These are phyloP conservation scores for Odontamblyopus rebecca DNA, from an alignment of 2,797 vertebrate species.

Conservation along the genomic window DNA sequence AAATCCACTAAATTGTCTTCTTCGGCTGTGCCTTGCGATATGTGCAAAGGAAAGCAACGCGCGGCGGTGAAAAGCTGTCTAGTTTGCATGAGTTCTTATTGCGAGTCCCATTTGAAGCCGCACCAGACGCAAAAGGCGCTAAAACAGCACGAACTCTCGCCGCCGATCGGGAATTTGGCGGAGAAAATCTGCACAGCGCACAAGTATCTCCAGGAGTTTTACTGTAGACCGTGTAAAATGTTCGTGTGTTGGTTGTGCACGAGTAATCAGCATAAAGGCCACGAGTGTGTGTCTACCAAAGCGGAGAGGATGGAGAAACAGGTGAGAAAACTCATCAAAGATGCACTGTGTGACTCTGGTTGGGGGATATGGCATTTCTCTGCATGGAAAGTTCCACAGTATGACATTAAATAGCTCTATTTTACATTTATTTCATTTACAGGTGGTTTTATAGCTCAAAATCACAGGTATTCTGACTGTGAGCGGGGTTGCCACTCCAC, in stretches of 20 bases:
- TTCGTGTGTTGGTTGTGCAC: slow-evolving; percentile 83
- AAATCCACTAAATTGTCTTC: slow-evolving; percentile 45
- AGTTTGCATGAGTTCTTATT: slow-evolving; percentile 80
- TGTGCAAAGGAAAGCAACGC: slow-evolving; percentile 66
- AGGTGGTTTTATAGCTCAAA: too few species aligned
- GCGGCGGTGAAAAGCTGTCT: slow-evolving; percentile 77
- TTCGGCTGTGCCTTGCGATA: slow-evolving; percentile 65
- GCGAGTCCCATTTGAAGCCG: slow-evolving; percentile 75
- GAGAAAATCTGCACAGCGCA: slow-evolving; percentile 82
- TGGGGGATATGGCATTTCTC: too few species aligned
- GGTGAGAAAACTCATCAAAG: slow-evolving; percentile 50
- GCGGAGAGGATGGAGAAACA: slow-evolving; percentile 72
- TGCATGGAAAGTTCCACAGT: too few species aligned
- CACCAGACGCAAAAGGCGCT: slow-evolving; percentile 71
- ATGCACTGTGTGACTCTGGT: too few species aligned
- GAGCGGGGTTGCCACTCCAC: too few species aligned
- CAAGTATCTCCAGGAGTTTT: slow-evolving; percentile 84
- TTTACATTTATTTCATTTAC: too few species aligned
- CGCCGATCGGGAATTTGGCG: slow-evolving; percentile 66
- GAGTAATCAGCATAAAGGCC: slow-evolving; percentile 77
- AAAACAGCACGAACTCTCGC: slow-evolving; percentile 77
- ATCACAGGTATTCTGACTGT: too few species aligned
- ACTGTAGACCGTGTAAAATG: slow-evolving; percentile 73
- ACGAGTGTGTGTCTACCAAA: slow-evolving; percentile 77
- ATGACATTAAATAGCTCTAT: too few species aligned